These are phyloP conservation scores for Chaenogobius annularis DNA, from an alignment of 2,113 vertebrate genomes.

Conservation along the genomic window DNA sequence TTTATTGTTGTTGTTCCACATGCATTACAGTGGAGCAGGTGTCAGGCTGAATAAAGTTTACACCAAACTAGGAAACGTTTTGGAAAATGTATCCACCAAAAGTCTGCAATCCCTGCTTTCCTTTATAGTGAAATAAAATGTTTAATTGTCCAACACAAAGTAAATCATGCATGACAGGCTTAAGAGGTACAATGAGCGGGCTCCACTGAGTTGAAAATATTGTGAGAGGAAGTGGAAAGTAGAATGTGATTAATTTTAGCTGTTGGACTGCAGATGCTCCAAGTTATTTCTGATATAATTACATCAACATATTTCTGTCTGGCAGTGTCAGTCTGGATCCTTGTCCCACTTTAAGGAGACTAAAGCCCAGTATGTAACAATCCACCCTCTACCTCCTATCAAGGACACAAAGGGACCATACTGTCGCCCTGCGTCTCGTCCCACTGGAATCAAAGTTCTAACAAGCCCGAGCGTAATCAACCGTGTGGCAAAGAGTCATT, in stretches of 20 bases:
- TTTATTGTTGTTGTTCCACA: not conserved
- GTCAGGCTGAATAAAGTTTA: not conserved
- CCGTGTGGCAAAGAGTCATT: too few relatives aligned
- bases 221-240: slow-evolving; percentile 37
- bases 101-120: not conserved
- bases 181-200: slow-evolving; percentile 41
- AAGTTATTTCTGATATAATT: slow-evolving; percentile 28
- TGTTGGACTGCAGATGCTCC: slow-evolving; percentile 27
- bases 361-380: not conserved
- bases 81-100: not conserved
- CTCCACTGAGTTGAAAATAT: slow-evolving; percentile 38
- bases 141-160: slow-evolving; percentile 46
- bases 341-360: slow-evolving; percentile 14
- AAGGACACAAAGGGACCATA: too few relatives aligned
- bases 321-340: slow-evolving; percentile 12
- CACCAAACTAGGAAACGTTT: not conserved
- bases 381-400: too few relatives aligned
- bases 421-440: too few relatives aligned
- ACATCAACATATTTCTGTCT: slow-evolving; percentile 17
- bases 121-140: slow-evolving; percentile 22
- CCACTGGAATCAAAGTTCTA: too few relatives aligned
- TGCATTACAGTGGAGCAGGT: not conserved
- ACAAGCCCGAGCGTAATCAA: too few relatives aligned
- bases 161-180: slow-evolving; percentile 42
- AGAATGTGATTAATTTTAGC: slow-evolving; percentile 26